Percentiles rank a stretch among this genome's conserved stretches.
Evolutionary conservation across 37 sponge, comb jelly and placozoan species (phyloP).

Genomic region (Petrosia ficiformis): DNA sequence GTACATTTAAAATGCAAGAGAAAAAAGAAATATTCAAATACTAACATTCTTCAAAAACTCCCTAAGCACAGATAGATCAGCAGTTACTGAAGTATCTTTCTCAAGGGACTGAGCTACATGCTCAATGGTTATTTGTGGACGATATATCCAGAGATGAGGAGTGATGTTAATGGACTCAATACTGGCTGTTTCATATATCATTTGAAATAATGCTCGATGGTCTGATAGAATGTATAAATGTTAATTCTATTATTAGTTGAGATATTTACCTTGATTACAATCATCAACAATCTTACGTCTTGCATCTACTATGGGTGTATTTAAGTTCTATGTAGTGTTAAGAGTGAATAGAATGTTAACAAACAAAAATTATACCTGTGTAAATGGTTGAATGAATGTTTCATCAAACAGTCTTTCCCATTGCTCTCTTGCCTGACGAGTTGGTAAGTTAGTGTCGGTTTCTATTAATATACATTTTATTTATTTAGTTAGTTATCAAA

Average conservation of each 20-base stretch:
- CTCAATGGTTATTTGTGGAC: not conserved
- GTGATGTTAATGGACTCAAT: not conserved
- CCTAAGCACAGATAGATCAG: not conserved
- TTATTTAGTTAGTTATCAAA: not conserved
- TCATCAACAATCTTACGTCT: not conserved
- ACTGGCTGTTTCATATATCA: not conserved
- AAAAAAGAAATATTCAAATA: not conserved
- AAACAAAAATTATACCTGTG: not conserved
- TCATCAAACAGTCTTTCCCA: slow-evolving; percentile 2
- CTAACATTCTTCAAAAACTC: not conserved
- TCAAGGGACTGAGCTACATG: not conserved
- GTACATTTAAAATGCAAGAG: not conserved
- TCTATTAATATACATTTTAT: not conserved
- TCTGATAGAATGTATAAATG: slow-evolving; percentile 1
- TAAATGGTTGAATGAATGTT: not conserved
- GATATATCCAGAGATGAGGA: not conserved
- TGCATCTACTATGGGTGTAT: not conserved
- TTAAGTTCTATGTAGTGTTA: not conserved
- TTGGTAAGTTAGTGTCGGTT: not conserved
- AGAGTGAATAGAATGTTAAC: not conserved
- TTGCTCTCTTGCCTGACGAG: not conserved
- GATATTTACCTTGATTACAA: not conserved
- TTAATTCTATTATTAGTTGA: not conserved
- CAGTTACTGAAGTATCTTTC: not conserved
- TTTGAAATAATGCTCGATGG: not conserved